Base-by-base conservation (phyloP, 2,797 vertebrate species). In the Eidolon dupreanum region DNA sequence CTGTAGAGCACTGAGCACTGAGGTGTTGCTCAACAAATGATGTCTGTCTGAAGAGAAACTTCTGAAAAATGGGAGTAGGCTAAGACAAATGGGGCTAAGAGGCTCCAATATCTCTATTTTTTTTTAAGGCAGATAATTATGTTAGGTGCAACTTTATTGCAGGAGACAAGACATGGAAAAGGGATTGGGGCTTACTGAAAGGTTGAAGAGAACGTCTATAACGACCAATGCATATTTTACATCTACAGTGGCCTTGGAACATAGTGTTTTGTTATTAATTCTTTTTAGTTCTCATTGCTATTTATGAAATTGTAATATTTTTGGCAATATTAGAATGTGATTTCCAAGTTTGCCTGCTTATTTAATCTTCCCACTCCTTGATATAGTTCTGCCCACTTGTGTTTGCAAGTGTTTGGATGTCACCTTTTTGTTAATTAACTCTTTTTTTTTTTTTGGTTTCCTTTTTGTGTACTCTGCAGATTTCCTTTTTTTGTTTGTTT, bases 371-470 rank as follows among this genome's bases (percentile, higher is more conserved):
- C 92, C 92, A 19, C 46, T 79, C 87, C 55, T 90, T 88, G 65
- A 89, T 85, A 79, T 11, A 77, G 73, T 63, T 90, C 93, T 85
- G 78, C 19, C 24, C 75, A 96, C 55, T 93, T 77, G 82, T 53
- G 84, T 97, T 59, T 16, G 0, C 90, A 96, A 93, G 68, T n/a
- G 63, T 75, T 93, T 79, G 71, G 74, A 93, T 94, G 5, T 8
- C 77, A 83, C 36, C 63, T 89, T 97, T 95, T 94, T 96, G 78
- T 95, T 97, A 97, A 96, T 97, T 93, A 97, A 79, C 68, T 88
- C 61, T 55, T 65, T 96, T 92, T 97, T 94, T 95, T 93, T 97
- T 96, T 90, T 82, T 20, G 6, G 24, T 91, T 74, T 94, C 73
- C 24, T 61, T 84, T 90, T 90, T 95, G 63, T 93, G 43, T 82